Evolutionary conservation across 2,888 invertebrate species (phyloP).

Genomic region (Fabriciana adippe): DNA sequence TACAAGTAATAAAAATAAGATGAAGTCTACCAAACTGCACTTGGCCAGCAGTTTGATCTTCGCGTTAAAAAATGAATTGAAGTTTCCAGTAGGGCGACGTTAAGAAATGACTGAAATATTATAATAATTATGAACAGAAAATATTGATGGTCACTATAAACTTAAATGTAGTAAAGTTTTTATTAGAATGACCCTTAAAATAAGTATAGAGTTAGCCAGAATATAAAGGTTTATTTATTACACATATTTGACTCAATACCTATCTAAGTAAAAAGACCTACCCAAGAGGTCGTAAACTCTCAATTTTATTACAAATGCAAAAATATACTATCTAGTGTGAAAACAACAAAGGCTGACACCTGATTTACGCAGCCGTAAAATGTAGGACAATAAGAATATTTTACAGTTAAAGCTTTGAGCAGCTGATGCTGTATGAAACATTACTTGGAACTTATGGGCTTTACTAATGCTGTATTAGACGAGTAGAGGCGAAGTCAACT

Average conservation of each 20-base stretch:
- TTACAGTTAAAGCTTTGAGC: conserved; percentile 36
- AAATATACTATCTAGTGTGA: conserved; percentile 25
- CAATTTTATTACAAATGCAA: conserved; percentile 33
- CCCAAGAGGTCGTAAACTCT: conserved; percentile 23
- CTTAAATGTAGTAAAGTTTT: neutral
- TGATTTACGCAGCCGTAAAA: conserved; percentile 38
- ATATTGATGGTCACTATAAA: neutral
- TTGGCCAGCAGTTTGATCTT: too few species aligned
- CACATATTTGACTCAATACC: conserved; percentile 2
- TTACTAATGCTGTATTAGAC: neutral
- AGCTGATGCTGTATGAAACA: conserved; percentile 24
- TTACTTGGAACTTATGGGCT: conserved; percentile 7
- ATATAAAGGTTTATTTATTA: conserved; percentile 1
- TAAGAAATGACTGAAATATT: neutral
- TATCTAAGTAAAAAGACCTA: conserved; percentile 2
- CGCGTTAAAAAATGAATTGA: too few species aligned
- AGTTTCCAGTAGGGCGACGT: too few species aligned
- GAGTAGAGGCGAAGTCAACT: neutral
- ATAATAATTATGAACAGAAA: neutral
- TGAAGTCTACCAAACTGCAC: too few species aligned
- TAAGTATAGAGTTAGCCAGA: neutral
- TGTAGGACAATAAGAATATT: conserved; percentile 34
- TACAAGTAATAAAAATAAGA: too few species aligned
- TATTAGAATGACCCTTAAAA: neutral
- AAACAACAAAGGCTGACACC: conserved; percentile 31